Percentiles rank a stretch among this genome's conserved stretches.
These are phyloP conservation scores for Ageneiosus marmoratus DNA, from an alignment of 2,113 vertebrate genomes.

Conservation along the genomic window DNA sequence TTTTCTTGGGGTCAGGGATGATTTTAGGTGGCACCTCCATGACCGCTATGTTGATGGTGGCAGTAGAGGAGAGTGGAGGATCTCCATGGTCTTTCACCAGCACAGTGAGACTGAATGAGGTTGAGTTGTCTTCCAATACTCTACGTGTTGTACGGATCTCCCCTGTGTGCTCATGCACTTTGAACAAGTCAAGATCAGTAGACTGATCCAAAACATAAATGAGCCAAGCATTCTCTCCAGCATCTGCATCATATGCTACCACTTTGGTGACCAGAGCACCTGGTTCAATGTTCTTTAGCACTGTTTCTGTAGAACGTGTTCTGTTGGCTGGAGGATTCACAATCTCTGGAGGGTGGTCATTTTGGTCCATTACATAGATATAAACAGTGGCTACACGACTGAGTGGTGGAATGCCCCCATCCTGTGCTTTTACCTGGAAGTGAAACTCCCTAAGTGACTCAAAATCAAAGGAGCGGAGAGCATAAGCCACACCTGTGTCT, in stretches of 20 bases:
- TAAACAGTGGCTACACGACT: constrained; percentile 89
- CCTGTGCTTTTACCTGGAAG: constrained; percentile 90
- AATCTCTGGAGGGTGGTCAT: constrained; percentile 91
- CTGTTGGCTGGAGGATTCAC: constrained; percentile 86
- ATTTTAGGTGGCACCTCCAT: constrained; percentile 89
- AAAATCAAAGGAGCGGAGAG: constrained; percentile 92
- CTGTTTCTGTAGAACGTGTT: constrained; percentile 85
- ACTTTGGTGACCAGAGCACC: constrained; percentile 95
- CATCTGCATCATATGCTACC: constrained; percentile 93
- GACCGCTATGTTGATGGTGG: constrained; percentile 85
- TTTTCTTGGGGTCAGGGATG: constrained; percentile 84
- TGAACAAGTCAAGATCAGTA: constrained; percentile 87
- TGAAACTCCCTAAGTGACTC: constrained; percentile 92
- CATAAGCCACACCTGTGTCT: constrained; percentile 86
- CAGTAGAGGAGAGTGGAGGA: constrained; percentile 84
- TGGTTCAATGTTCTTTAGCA: constrained; percentile 83
- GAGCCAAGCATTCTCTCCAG: constrained; percentile 94
- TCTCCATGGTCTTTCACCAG: constrained; percentile 90
- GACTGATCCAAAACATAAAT: constrained; percentile 83
- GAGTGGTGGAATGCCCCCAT: constrained; percentile 86
- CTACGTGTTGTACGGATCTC: constrained; percentile 92
- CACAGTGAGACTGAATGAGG: constrained; percentile 85
- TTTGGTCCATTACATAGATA: constrained; percentile 89
- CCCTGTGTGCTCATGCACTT: constrained; percentile 89
- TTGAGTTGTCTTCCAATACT: constrained; percentile 83